Conservation (phyloP, 2,113 vertebrate species). For the Callospermophilus lateralis region DNA sequence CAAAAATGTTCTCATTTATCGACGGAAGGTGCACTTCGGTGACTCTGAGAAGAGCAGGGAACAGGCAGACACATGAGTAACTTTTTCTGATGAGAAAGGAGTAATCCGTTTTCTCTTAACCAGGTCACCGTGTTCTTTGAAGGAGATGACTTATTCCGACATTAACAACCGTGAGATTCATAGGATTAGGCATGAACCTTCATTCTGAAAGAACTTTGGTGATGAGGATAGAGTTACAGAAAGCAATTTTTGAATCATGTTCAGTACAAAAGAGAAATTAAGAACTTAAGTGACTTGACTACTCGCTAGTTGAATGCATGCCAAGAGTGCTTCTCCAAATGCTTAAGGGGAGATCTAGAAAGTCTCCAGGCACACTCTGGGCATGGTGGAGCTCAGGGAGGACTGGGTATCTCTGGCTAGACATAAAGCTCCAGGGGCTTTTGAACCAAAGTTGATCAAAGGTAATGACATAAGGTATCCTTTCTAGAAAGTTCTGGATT, state of each 20-base stretch:
- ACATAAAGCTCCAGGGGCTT: neutral
- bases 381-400: neutral
- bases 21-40: neutral
- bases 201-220: neutral
- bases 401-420: neutral
- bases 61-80: neutral
- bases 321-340: neutral
- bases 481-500: neutral
- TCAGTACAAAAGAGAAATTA: neutral
- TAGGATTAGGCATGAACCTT: neutral
- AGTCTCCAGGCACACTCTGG: rapidly evolving
- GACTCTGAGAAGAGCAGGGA: neutral
- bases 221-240: neutral
- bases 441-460: neutral
- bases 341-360: neutral
- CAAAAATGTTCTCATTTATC: neutral
- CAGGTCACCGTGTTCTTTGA: neutral
- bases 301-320: neutral
- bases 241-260: neutral
- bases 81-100: neutral
- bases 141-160: neutral
- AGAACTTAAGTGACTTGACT: neutral
- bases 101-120: neutral
- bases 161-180: neutral
- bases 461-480: neutral